A percentile compares a stretch with the other conserved stretches of the same genome.
Conservation (phyloP, 2,888 invertebrate species). For the Hydrotaea cyrtoneurina region DNA sequence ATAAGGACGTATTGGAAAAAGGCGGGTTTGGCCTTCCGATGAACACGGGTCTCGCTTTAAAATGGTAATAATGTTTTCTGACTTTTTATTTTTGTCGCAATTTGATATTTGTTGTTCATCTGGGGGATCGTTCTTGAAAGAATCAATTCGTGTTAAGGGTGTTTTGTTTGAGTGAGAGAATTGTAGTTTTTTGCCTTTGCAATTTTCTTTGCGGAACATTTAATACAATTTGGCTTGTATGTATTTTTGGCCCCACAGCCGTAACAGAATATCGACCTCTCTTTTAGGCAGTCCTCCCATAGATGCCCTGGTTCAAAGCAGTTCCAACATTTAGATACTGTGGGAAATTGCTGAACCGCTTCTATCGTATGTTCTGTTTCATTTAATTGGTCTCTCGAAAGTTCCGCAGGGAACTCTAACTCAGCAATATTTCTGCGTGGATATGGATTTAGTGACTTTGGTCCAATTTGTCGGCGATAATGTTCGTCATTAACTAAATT, state of each 20-base stretch:
- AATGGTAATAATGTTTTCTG: neutral
- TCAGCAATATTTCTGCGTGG: neutral
- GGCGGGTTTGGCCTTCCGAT: neutral
- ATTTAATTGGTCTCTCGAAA: neutral
- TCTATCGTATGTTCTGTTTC: no score
- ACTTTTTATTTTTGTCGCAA: neutral
- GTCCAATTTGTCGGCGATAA: neutral
- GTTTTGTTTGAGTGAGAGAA: neutral
- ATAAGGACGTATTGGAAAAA: neutral
- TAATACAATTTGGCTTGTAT: slow-evolving; percentile 35
- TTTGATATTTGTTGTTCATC: neutral
- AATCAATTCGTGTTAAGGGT: neutral
- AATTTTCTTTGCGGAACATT: neutral
- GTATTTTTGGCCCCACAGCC: no score
- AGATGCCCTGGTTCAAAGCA: slow-evolving; percentile 31
- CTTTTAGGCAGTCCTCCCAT: slow-evolving; percentile 39
- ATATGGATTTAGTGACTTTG: neutral
- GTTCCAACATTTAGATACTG: slow-evolving; percentile 39
- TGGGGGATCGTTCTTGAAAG: neutral
- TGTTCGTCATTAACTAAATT: no score
- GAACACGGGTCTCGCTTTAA: no score
- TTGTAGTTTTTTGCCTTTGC: neutral
- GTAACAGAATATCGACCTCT: slow-evolving; percentile 46
- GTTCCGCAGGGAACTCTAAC: neutral
- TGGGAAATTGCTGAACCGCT: neutral